Evolutionary conservation across 2,113 vertebrate genomes (phyloP).

Genomic region (Salvelinus fontinalis): DNA sequence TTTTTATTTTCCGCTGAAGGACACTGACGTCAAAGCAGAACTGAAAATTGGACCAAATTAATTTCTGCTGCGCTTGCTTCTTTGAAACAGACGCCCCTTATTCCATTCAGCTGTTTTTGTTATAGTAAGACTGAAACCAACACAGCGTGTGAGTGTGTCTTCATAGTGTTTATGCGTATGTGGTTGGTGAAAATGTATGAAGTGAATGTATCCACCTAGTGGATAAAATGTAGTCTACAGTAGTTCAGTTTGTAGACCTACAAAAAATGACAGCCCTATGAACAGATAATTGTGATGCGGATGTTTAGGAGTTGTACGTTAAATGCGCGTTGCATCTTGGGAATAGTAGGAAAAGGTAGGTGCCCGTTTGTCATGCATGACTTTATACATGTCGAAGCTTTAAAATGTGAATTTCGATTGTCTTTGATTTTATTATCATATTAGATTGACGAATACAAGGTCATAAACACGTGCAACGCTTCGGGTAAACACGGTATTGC

Average conservation of each 20-base stretch:
- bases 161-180: slow-evolving; percentile 6
- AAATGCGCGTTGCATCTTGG: slow-evolving; percentile 61
- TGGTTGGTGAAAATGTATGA: neutral
- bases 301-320: slow-evolving; percentile 27
- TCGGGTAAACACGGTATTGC: neutral
- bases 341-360: slow-evolving; percentile 54
- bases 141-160: neutral
- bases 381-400: slow-evolving; percentile 7
- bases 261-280: neutral
- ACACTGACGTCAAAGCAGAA: slow-evolving; percentile 37
- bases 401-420: slow-evolving; percentile 16
- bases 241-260: neutral
- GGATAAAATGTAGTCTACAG: neutral
- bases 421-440: neutral
- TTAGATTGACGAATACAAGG: neutral
- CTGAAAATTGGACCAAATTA: slow-evolving; percentile 38
- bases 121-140: slow-evolving; percentile 66
- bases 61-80: slow-evolving; percentile 35
- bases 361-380: slow-evolving; percentile 8
- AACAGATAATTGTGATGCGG: neutral
- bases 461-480: neutral
- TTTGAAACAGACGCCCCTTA: slow-evolving; percentile 58
- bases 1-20: slow-evolving; percentile 47
- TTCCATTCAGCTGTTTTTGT: slow-evolving; percentile 46
- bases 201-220: neutral